Conservation (phyloP, 2,113 vertebrate species). For the Ptychochromis oligacanthus region DNA sequence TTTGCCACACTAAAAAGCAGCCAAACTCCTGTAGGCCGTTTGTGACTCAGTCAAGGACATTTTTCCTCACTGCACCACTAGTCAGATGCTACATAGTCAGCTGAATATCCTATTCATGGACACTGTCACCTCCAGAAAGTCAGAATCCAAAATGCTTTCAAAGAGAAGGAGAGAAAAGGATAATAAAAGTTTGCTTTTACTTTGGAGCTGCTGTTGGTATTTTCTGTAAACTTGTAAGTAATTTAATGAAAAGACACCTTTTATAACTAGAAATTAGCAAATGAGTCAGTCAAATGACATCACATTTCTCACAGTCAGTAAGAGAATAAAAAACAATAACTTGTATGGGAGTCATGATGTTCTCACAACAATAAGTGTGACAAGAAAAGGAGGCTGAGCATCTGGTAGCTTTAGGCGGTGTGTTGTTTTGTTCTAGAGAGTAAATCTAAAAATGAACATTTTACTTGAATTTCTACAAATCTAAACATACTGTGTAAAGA, state of each 20-base stretch:
- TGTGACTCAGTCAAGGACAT: constrained; percentile 43
- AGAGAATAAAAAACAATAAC: constrained; percentile 15
- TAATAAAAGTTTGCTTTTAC: neutral
- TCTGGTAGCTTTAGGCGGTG: neutral
- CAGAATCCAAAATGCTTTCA: neutral
- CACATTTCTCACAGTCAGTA: neutral
- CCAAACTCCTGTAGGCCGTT: constrained; percentile 1
- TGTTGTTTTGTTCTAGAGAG: constrained; percentile 5
- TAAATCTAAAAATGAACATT: neutral
- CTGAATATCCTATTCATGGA: neutral
- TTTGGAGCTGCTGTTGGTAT: neutral
- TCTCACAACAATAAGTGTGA: constrained; percentile 51
- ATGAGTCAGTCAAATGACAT: constrained; percentile 10
- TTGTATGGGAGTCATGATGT: constrained; percentile 35
- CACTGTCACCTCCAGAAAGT: neutral
- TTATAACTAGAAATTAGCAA: neutral
- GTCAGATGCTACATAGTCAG: constrained; percentile 6
- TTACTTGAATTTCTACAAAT: neutral
- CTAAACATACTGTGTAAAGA: neutral
- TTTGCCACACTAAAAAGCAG: constrained; percentile 9
- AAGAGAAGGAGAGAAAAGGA: accelerated
- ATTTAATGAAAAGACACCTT: neutral
- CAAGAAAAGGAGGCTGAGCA: constrained; percentile 44
- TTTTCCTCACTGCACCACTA: constrained; percentile 14
- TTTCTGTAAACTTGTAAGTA: neutral